Base-by-base conservation (phyloP, 2,888 invertebrate genomes). In the Meloe dianella region DNA sequence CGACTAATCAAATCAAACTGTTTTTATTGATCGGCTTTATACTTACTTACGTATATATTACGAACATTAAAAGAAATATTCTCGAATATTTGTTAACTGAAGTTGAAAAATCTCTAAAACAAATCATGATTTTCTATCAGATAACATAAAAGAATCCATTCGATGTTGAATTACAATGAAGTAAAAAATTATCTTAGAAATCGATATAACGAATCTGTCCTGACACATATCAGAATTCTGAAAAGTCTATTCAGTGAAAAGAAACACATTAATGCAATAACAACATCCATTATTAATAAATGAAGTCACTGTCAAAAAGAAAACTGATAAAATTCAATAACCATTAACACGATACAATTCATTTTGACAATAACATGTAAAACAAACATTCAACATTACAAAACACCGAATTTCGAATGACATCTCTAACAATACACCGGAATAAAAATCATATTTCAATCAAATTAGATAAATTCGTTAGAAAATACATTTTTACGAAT, bases 271-370 rank as follows among this genome's bases (percentile, higher is more conserved):
- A 69, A 69, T 66, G 64, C 69, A 66, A 66, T 64, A 69, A 66
- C 66, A 61, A 64, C 60, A 66, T 67, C 66, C 64, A 62, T 61
- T 67, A 64, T 69, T 67, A 69, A 66, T 69, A 67, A 69, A 69
- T 69, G 64, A 69, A 66, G 59, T 69, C 66, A 66, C 57, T 57
- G 62, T 65, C 60, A 61, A 32, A 64, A 64, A 60, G 62, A 64
- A 54, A 14, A 54, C 27, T 54, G 54, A 54, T 54, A 54, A 54
- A 14, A 27, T 54, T 7, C 14, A n/a, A 54, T 27, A 14, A 14
- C 12, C 54, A 54, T 54, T 14, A 54, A 54, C 27, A 54, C 24
- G 54, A 54, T 54, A 54, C 54, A 24, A n/a, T 54, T 54, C 24
- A 27, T 54, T 27, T 27, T 27, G 27, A 27, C 24, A 24, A 51